phyloP scores from a whole-genome alignment of 1,140 invertebrate genomes.

The Drosophila micromelanica region DNA sequence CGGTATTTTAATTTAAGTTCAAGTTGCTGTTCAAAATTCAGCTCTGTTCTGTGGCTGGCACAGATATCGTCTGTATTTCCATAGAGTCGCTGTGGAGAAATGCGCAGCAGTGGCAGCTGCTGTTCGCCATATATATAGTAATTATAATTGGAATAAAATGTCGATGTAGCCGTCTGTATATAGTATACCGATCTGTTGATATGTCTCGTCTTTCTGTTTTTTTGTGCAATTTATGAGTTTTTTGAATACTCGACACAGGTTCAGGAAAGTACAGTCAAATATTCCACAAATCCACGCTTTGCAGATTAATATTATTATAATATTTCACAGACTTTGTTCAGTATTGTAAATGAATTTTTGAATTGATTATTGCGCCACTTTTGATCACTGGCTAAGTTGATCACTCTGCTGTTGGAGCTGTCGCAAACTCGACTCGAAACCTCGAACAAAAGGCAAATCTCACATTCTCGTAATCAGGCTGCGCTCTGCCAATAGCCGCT shows the following conservation, averaged over 20 bases:
- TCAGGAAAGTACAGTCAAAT: conserved; percentile 44
- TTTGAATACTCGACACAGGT: conserved; percentile 59
- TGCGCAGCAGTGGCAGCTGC: conserved; percentile 65
- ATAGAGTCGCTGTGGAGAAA: conserved; percentile 52
- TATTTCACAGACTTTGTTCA: background rate
- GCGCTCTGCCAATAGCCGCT: conserved; percentile 35
- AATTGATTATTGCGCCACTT: conserved; percentile 44
- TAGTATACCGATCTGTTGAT: conserved; percentile 52
- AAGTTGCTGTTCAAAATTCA: no score
- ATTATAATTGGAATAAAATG: conserved; percentile 16
- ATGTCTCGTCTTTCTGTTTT: conserved; percentile 21
- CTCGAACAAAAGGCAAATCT: conserved; percentile 71
- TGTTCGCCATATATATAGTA: conserved; percentile 56
- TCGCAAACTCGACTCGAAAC: conserved; percentile 71
- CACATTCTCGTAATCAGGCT: conserved; percentile 59
- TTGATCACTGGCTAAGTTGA: conserved; percentile 64
- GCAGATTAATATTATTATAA: conserved; percentile 7
- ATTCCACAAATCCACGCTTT: conserved; percentile 24
- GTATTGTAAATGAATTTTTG: conserved; percentile 1
- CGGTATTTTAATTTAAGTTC: no score
- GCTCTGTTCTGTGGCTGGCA: conserved; percentile 56
- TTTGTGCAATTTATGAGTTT: conserved; percentile 50
- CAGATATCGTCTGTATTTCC: conserved; percentile 45
- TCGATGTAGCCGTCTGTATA: conserved; percentile 31
- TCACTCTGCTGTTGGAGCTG: conserved; percentile 43